Conservation (phyloP, 2,113 vertebrate species). For the Lepus americanus region DNA sequence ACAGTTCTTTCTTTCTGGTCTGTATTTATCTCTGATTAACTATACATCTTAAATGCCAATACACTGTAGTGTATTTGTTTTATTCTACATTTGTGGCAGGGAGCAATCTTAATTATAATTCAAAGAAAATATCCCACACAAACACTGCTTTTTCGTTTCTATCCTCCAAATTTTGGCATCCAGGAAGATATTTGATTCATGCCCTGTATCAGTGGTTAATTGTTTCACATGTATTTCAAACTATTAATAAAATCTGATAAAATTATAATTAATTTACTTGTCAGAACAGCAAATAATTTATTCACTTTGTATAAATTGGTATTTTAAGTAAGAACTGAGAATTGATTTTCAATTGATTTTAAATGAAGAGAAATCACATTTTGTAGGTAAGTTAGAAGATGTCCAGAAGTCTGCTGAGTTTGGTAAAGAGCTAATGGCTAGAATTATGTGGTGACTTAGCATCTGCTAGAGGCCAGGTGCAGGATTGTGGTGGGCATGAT, state of each 20-base stretch:
- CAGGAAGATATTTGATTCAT: not conserved
- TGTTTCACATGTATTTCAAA: conserved; percentile 36
- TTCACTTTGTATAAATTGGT: not conserved
- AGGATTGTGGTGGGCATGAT: not conserved
- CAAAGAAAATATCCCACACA: not conserved
- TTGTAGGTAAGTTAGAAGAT: not conserved
- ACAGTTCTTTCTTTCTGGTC: not conserved
- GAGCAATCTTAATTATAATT: not conserved
- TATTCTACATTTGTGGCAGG: not conserved
- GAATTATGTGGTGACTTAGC: fast-evolving
- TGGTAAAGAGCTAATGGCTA: fast-evolving
- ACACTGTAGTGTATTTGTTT: not conserved
- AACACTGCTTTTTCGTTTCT: not conserved
- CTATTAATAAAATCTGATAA: conserved; percentile 29
- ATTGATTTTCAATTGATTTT: not conserved
- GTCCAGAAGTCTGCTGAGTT: too few species aligned
- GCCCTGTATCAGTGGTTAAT: not conserved
- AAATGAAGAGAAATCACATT: not conserved
- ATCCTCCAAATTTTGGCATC: not conserved
- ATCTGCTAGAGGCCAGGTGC: not conserved
- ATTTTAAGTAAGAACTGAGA: not conserved
- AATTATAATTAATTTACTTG: not conserved
- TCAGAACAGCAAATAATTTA: conserved; percentile 8
- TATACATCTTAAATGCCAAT: not conserved
- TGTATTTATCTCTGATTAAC: not conserved